A percentile compares a stretch with the other conserved stretches of the same genome.
Evolutionary conservation across 2,113 vertebrate genomes (phyloP).

Genomic region (Azemiops feae): DNA sequence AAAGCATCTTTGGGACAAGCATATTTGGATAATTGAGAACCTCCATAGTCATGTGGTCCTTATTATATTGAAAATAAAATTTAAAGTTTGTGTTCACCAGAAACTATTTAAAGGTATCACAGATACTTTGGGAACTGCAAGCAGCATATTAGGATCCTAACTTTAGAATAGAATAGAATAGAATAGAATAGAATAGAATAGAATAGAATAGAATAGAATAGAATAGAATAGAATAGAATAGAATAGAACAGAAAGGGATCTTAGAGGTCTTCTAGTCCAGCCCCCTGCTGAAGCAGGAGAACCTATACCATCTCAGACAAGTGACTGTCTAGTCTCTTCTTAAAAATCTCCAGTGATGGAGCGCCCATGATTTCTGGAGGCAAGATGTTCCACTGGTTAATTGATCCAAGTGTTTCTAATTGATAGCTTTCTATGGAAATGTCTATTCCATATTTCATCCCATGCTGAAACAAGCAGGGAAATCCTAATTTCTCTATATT

Average conservation of each 20-base stretch:
- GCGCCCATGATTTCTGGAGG: too few relatives aligned
- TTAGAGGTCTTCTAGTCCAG: too few relatives aligned
- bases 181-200: too few relatives aligned
- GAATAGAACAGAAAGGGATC: too few relatives aligned
- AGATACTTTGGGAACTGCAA: neutral
- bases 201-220: too few relatives aligned
- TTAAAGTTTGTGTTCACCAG: neutral
- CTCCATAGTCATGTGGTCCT: neutral
- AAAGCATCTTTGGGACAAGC: neutral
- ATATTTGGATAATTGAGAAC: neutral
- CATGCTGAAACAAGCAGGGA: conserved; percentile 3
- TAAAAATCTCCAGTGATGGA: too few relatives aligned
- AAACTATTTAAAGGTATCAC: neutral
- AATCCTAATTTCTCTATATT: conserved; percentile 33
- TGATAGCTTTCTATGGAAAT: neutral
- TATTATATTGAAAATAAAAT: neutral
- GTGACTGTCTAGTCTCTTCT: too few relatives aligned
- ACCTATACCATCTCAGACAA: too few relatives aligned
- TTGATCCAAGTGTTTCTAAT: neutral
- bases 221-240: too few relatives aligned
- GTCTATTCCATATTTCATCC: neutral
- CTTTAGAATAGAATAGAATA: too few relatives aligned
- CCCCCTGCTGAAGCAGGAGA: too few relatives aligned
- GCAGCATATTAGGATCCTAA: neutral
- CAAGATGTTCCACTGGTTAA: too few relatives aligned